These are phyloP conservation scores for Planococcus citri DNA, from an alignment of 1,140 invertebrate genomes.

Conservation along the genomic window DNA sequence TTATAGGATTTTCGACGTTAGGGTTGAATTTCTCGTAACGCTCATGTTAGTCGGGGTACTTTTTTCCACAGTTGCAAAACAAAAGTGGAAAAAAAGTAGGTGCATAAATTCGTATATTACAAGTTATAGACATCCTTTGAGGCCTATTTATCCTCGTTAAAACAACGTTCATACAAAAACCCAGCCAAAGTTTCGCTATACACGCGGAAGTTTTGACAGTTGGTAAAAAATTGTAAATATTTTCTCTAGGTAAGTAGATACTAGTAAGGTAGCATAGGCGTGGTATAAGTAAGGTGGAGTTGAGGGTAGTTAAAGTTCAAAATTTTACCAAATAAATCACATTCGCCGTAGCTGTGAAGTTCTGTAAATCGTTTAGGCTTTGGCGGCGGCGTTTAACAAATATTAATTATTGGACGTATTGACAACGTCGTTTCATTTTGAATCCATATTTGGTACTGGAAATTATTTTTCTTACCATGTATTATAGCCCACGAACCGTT, in stretches of 20 bases:
- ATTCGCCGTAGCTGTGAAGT: background rate
- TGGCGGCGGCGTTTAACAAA: background rate
- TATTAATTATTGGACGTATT: background rate
- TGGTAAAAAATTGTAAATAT: constrained; percentile 8
- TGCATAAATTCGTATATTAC: background rate
- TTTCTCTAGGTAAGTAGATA: too few species aligned
- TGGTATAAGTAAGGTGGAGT: background rate
- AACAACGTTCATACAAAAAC: background rate
- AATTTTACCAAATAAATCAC: background rate
- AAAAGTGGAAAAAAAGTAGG: background rate
- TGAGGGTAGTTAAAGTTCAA: background rate
- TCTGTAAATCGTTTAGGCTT: too few species aligned
- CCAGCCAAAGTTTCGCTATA: background rate
- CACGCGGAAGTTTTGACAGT: background rate
- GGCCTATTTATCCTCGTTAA: background rate
- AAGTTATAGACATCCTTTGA: constrained; percentile 3
- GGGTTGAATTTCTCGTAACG: too few species aligned
- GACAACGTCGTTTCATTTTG: background rate
- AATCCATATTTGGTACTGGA: background rate
- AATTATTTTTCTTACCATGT: background rate
- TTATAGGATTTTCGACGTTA: too few species aligned
- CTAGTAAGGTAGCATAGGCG: too few species aligned
- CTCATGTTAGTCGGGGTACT: background rate
- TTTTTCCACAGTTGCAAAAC: background rate
- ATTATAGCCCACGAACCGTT: background rate